These are phyloP conservation scores for Clinocottus analis DNA, from an alignment of 2,113 vertebrate species.

Conservation along the genomic window DNA sequence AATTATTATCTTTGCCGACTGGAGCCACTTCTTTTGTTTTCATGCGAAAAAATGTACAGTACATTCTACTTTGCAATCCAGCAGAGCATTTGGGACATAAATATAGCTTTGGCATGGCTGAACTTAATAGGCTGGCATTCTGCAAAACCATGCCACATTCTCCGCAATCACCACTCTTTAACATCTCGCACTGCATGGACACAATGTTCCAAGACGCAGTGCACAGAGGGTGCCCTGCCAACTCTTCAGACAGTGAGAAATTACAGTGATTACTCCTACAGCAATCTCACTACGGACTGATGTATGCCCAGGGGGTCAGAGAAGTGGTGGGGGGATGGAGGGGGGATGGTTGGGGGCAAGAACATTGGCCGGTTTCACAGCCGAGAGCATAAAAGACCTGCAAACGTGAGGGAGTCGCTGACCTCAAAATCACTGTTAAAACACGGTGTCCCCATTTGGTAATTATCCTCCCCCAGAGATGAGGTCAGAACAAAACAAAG, in stretches of 20 bases:
- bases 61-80: constrained; percentile 45
- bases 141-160: constrained; percentile 74
- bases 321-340: neutral
- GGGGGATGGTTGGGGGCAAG: neutral
- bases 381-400: constrained; percentile 55
- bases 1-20: constrained; percentile 3
- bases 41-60: constrained; percentile 49
- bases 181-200: constrained; percentile 67
- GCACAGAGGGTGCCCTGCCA: constrained; percentile 56
- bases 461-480: constrained; percentile 78
- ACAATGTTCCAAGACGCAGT: constrained; percentile 68
- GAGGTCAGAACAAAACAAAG: constrained; percentile 77
- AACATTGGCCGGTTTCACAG: constrained; percentile 58
- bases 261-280: constrained; percentile 63
- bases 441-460: constrained; percentile 78
- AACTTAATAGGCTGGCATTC: constrained; percentile 70
- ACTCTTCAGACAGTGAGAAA: constrained; percentile 61
- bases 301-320: constrained; percentile 52
- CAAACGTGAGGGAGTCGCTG: constrained; percentile 68
- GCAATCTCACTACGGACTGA: constrained; percentile 53
- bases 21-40: neutral
- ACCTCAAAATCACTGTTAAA: constrained; percentile 73
- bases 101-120: constrained; percentile 64
- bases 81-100: constrained; percentile 60
- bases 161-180: constrained; percentile 68